Conservation (phyloP, 1,140 invertebrate species). For the Drosophila eugracilis region DNA sequence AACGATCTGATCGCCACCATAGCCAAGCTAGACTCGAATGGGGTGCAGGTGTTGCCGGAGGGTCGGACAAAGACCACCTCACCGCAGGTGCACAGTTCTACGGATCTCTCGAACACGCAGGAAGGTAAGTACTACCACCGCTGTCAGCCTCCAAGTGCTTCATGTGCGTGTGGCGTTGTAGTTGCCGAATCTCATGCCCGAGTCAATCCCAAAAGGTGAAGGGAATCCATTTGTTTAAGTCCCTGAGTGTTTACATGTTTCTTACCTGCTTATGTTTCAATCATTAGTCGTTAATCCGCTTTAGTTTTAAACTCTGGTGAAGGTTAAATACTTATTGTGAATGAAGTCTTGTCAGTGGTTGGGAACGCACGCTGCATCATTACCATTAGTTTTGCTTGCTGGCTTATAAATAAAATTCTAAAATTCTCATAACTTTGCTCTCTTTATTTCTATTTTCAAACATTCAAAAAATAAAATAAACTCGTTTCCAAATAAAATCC, state of each 20-base stretch:
- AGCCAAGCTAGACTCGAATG: constrained; percentile 92
- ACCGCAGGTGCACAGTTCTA: constrained; percentile 88
- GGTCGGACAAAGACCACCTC: constrained; percentile 85
- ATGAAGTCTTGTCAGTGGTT: constrained; percentile 5
- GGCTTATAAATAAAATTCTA: constrained; percentile 42
- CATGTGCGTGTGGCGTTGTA: constrained; percentile 49
- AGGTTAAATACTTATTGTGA: constrained; percentile 10
- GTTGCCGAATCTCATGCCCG: constrained; percentile 2
- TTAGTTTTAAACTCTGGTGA: constrained; percentile 17
- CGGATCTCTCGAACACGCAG: constrained; percentile 85
- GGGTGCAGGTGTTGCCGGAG: constrained; percentile 89
- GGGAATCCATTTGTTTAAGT: constrained; percentile 5
- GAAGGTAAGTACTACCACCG: constrained; percentile 67
- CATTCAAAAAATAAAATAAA: constrained; percentile 44
- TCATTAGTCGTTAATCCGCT: constrained; percentile 8
- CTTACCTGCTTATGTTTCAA: constrained; percentile 6
- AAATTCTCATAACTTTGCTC: constrained; percentile 83
- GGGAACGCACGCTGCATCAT: constrained; percentile 2
- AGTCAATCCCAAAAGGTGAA: constrained; percentile 9
- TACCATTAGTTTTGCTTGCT: constrained; percentile 26
- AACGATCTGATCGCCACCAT: constrained; percentile 94
- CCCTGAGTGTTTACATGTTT: constrained; percentile 10
- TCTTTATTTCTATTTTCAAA: constrained; percentile 84
- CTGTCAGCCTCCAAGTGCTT: not conserved
- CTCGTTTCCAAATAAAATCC: constrained; percentile 53